A percentile compares a stretch with the other conserved stretches of the same genome.
Conservation (phyloP, 2,113 vertebrate genomes). For the Emberiza fucata region DNA sequence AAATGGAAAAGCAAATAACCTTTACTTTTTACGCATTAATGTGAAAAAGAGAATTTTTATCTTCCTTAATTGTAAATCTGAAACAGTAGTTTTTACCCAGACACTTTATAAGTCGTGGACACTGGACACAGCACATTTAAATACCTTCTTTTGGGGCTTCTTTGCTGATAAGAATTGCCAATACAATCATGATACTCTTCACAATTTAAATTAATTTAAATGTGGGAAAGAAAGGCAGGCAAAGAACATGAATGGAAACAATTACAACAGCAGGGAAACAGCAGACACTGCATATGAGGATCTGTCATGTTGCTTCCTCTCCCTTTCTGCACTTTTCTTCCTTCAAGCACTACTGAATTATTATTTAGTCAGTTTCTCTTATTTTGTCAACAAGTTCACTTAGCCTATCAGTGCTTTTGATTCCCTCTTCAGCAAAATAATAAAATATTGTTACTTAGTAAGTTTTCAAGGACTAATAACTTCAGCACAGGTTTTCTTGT, state of each 20-base stretch:
- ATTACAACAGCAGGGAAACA: neutral
- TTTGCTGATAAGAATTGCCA: neutral
- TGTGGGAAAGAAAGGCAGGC: neutral
- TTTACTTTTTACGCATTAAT: neutral
- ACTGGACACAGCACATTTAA: neutral
- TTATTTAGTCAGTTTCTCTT: neutral
- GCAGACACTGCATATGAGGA: neutral
- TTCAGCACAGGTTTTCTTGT: neutral
- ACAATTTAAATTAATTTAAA: neutral
- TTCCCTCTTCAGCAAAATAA: neutral
- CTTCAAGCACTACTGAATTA: neutral
- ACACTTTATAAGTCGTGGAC: neutral
- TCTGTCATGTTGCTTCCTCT: neutral
- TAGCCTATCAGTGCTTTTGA: neutral
- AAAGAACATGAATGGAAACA: neutral
- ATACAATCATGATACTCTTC: neutral
- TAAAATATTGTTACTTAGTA: neutral
- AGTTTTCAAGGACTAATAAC: constrained; percentile 4
- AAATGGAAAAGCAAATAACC: neutral
- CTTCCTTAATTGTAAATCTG: neutral
- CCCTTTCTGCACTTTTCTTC: neutral
- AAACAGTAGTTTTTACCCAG: neutral
- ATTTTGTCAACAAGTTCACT: neutral
- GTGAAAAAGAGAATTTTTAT: neutral
- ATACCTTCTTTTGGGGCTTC: neutral